Base-by-base conservation (phyloP, 1,140 invertebrate genomes). In the Teleogryllus occipitalis region DNA sequence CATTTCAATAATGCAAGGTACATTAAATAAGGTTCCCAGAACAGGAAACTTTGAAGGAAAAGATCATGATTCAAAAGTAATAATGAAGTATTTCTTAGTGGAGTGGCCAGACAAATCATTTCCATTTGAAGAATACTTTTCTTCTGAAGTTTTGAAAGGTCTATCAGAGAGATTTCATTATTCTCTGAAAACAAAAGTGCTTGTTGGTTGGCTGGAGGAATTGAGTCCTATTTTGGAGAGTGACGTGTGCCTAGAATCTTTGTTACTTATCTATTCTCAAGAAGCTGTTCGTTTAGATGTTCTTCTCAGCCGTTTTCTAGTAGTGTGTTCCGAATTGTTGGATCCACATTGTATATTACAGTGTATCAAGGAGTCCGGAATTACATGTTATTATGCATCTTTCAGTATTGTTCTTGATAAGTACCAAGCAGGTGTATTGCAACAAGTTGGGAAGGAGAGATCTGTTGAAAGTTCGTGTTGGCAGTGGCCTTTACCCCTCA, bases 401-500 rank as follows among this genome's bases (percentile, higher is more conserved):
- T 77, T 80, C 15, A 39, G 75, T 77, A 74, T 47, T n/a, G 47
- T 80, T 65, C 48, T 80, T 12, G 79, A 80, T 47, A 47, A 47
- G 47, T 79, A 79, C 47, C 65, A 79, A 49, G 22, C 39, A 18
- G 78, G 78, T 27, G 65, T 6, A 48, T 78, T 78, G 27, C 22
- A 10, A 49, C 46, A 27, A 21, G 15, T 74, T 14, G 12, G 39
- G 15, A 27, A 39, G 7, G 47, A 27, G 7, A 21, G 7, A 77
- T 77, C 47, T 12, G 73, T 18, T 18, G 15, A 46, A 22, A 22
- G 48, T 18, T 10, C 21, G 27, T 82, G 81, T 81, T 48, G 73
- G 14, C 81, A 83, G 75, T 82, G 81, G 79, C 83, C 83, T 21
- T 54, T 83, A 18, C 81, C 82, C n/a, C 78, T 82, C 12, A 75